Evolutionary conservation across 2,888 invertebrate species (phyloP), one percentile per base, ranked within the genome.

Genomic region (Lasioglossum vierecki): DNA sequence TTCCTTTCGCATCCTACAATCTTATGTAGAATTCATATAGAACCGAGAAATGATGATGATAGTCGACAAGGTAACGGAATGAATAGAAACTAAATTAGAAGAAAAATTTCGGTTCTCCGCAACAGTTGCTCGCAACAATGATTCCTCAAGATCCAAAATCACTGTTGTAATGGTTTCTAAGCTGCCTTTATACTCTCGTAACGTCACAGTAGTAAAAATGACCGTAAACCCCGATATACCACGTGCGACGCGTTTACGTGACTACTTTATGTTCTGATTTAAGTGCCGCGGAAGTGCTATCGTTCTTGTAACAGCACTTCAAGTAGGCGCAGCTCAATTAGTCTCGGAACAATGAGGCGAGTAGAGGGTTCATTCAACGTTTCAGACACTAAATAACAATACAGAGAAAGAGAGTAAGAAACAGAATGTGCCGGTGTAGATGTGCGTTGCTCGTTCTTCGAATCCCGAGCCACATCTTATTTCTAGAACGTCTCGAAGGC

Each of bases 291-390:
- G 84, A 89, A 89, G 85, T 87, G 81, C 41, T 80, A 83, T 82
- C 80, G 79, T 70, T 76, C 85, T 53, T 85, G 75, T 82, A 84
- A 84, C 84, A 80, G 88, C 86, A 76, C 79, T 79, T 88, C 84
- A 76, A 90, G 82, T 83, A 87, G 85, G 82, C 83, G 88, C 90
- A 77, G 85, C 86, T 88, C 88, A 81, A 90, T 90, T 89, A 90
- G 85, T 80, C 70, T 70, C 80, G 72, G 81, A 83, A 89, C 81
- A 88, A 84, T 82, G 87, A 82, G 26, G 70, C 74, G 79, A 85
- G 83, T 78, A 35, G 57, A 63, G 86, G 84, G 86, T 88, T 85
- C 84, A 85, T 86, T 86, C 86, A 83, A 49, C 79, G 84, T 79
- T 83, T 77, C 80, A 79, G 72, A 79, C 79, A 76, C 53, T 75